A percentile compares a stretch with the other conserved stretches of the same genome.
These are phyloP conservation scores for Dinothrombium tinctorium DNA, from an alignment of 1,140 invertebrate genomes.

Conservation along the genomic window DNA sequence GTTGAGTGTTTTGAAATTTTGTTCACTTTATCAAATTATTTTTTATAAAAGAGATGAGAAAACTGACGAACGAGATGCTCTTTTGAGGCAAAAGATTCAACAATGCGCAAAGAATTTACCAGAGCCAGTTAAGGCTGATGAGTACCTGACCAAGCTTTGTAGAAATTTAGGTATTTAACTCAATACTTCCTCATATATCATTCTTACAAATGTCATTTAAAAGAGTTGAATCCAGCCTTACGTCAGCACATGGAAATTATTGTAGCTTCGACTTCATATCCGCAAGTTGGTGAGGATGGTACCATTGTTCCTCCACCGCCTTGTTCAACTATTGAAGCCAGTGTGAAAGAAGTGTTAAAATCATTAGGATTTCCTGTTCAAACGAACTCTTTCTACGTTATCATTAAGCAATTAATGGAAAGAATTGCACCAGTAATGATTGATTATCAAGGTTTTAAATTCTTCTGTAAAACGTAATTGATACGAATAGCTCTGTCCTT, in stretches of 20 bases:
- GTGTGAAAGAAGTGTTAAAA: slow-evolving; percentile 47
- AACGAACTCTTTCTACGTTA: slow-evolving; percentile 84
- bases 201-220: slow-evolving; percentile 19
- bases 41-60: slow-evolving; percentile 10
- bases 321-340: slow-evolving; percentile 9
- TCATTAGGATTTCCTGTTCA: slow-evolving; percentile 76
- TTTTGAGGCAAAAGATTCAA: slow-evolving; percentile 12
- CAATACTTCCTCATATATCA: slow-evolving; percentile 32
- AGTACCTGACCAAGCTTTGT: slow-evolving; percentile 73
- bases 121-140: slow-evolving; percentile 70
- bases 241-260: slow-evolving; percentile 14
- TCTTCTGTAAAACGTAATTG: not conserved
- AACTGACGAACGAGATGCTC: slow-evolving; percentile 13
- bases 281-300: slow-evolving; percentile 26
- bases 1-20: no score
- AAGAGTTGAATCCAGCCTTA: slow-evolving; percentile 46
- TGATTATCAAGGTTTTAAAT: slow-evolving; percentile 47
- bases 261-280: slow-evolving; percentile 13
- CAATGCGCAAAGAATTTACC: slow-evolving; percentile 32
- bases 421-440: slow-evolving; percentile 84
- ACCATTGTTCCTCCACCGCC: slow-evolving; percentile 37
- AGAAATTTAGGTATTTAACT: no score
- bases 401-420: slow-evolving; percentile 78
- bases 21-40: slow-evolving; percentile 19
- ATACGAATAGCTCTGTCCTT: no score